Base-by-base conservation (phyloP, 2,888 invertebrate species). In the Zygaena filipendulae region DNA sequence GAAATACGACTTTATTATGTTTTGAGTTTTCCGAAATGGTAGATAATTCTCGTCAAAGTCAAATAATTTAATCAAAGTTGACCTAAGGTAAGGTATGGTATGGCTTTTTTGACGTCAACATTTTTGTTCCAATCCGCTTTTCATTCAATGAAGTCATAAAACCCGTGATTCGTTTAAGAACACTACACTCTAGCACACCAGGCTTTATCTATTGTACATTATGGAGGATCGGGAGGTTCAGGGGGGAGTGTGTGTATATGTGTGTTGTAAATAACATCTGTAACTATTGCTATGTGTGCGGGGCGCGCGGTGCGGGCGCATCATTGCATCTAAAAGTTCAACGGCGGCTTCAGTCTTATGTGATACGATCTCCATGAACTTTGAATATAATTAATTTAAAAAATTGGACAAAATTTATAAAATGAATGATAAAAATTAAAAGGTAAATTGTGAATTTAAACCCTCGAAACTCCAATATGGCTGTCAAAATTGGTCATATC, bases 331-430 rank as follows among this genome's bases (percentile, higher is more conserved):
- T 27, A 41, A 16, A 30, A 42, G 46, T 44, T n/a, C n/a, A n/a
- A 51, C 49, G 42, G 51, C 35, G 37, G 43, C 51, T 39, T 77
- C 77, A 77, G 77, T 77, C 77, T 77, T 77, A 71, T 68, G n/a
- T n/a, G 26, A 34, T 30, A 41, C 51, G 38, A 49, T 49, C 43
- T 29, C 21, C 19, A 23, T 22, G 33, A 33, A 31, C 29, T 6
- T 4, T 16, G 4, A 16, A 6, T 16, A 16, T 16, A 16, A 6
- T 16, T 16, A 6, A 4, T 16, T 16, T 16, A 6, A 16, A 16
- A 7, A 16, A 16, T 16, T 16, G 7, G 5, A 16, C 16, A 16
- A 16, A 6, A 16, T 16, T 16, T 4, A 16, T 16, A 6, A 6
- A 16, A 16, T 7, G 7, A 16, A 16, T 16, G 7, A 6, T 16